Evolutionary conservation across 2,113 vertebrate genomes (phyloP).

Genomic region (Pangasianodon gigas): DNA sequence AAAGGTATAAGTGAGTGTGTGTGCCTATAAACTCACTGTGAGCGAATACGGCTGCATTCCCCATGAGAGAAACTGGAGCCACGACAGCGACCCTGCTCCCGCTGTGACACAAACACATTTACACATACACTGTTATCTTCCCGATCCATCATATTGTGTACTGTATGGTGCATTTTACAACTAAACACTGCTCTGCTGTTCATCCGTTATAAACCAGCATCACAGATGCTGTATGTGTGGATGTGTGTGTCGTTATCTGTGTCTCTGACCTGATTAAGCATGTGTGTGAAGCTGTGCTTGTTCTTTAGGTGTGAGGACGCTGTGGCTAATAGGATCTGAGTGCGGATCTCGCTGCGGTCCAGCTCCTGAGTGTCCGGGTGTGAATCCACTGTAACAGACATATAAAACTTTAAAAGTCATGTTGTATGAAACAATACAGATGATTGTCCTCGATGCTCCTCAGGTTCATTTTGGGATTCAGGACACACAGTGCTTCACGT

Average conservation of each 20-base stretch:
- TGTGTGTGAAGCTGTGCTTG: slow-evolving; percentile 77
- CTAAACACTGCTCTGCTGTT: neutral
- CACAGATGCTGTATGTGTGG: neutral
- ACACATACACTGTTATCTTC: neutral
- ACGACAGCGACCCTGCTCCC: slow-evolving; percentile 83
- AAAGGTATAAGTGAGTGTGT: neutral
- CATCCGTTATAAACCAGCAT: neutral
- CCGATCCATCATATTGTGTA: neutral
- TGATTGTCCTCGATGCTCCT: neutral
- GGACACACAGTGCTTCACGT: neutral
- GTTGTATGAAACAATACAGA: neutral
- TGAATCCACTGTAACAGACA: slow-evolving; percentile 74
- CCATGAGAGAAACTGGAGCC: slow-evolving; percentile 88
- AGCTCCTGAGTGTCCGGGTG: slow-evolving; percentile 83
- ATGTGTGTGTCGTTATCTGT: neutral
- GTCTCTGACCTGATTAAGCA: slow-evolving; percentile 74
- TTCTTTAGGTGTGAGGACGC: slow-evolving; percentile 70
- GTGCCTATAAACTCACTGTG: slow-evolving; percentile 78
- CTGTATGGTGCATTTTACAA: neutral
- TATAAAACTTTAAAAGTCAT: neutral
- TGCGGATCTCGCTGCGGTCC: slow-evolving; percentile 85
- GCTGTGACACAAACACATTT: slow-evolving; percentile 65
- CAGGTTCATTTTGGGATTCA: neutral
- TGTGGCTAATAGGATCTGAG: slow-evolving; percentile 85
- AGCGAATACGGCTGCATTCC: slow-evolving; percentile 83